phyloP scores from a whole-genome alignment of 2,113 vertebrate genomes.

The Spizaetus ornatus region DNA sequence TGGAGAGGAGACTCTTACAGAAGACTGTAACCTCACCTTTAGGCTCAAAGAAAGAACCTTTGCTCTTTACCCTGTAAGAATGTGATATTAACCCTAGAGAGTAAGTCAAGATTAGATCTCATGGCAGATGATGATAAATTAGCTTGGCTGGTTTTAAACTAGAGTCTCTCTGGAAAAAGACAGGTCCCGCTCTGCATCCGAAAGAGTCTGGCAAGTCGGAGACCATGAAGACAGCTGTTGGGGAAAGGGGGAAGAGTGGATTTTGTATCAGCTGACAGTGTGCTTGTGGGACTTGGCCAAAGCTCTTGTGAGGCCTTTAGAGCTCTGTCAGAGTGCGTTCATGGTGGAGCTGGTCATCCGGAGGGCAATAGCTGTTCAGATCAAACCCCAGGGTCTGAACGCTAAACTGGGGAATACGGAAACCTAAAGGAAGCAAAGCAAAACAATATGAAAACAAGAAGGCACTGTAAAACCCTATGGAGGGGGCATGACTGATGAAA shows the following conservation, averaged over 20 bases:
- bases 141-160: background rate
- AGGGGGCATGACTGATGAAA: background rate
- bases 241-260: background rate
- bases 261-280: background rate
- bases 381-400: background rate
- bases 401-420: background rate
- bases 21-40: background rate
- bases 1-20: background rate
- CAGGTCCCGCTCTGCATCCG: background rate
- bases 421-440: background rate
- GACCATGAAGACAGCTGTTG: background rate
- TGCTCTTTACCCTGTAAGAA: background rate
- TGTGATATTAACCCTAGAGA: background rate
- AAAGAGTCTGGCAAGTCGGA: background rate
- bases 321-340: background rate
- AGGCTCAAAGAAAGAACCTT: background rate
- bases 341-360: background rate
- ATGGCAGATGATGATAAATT: conserved; percentile 2
- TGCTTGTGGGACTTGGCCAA: background rate
- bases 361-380: background rate
- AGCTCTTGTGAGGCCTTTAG: background rate
- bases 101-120: background rate
- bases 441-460: background rate
- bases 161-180: background rate
- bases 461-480: background rate